Base-by-base conservation (phyloP, 2,888 invertebrate genomes). In the Agrotis clavis region DNA sequence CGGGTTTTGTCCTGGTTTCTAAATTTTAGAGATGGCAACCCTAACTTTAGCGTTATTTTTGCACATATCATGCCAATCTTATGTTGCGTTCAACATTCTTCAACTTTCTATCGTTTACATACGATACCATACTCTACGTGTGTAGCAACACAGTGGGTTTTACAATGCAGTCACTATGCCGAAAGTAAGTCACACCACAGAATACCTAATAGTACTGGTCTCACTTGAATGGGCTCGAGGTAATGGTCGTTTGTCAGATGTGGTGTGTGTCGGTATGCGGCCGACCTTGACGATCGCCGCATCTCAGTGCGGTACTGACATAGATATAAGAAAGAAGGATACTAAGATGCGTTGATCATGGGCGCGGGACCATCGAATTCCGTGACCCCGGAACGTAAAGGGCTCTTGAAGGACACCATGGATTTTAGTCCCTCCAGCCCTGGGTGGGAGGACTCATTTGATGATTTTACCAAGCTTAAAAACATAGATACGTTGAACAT, bases 271-370 rank as follows among this genome's bases (percentile, higher is more conserved):
- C 54, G 59, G 67, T 35, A 66, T 76, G 77, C 56, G 59, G 21
- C 41, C 69, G 69, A 30, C 72, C 82, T 72, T 77, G 67, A 47
- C 57, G 30, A 54, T 16, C 47, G 11, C 41, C 41, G 41, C 41
- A 41, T 41, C 41, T 41, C 41, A 41, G 41, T 41, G 41, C 41
- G 41, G 11, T 41, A 41, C 41, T 41, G 11, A 41, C 41, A 41
- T 41, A 41, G 41, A 41, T 41, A 41, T 41, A 41, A 41, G 41
- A 41, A 41, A 41, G 11, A 41, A 41, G 41, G 41, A 41, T 41
- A 41, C 11, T 41, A 41, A 41, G 11, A 51, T 35, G 21, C 19
- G 30, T n/a, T 7, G 2, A 9, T 1, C 25, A 25, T 25, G 25
- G 25, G 1, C 25, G 25, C 25, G 25, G 25, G 25, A 25, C 25